phyloP scores from a whole-genome alignment of 2,888 invertebrate genomes.

The Apotomis betuletana region DNA sequence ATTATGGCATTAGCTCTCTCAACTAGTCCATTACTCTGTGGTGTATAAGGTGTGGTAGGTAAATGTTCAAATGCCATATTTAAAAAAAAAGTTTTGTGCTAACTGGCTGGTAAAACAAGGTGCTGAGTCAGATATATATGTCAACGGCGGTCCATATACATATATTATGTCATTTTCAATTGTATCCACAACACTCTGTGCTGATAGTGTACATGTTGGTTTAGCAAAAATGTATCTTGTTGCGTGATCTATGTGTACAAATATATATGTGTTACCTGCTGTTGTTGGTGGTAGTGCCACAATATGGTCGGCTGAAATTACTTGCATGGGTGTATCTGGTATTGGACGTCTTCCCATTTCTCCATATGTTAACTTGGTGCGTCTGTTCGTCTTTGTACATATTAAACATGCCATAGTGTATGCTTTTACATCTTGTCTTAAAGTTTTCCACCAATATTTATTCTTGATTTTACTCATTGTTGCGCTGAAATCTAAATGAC shows the following conservation, averaged over 20 bases:
- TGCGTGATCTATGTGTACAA: conserved; percentile 42
- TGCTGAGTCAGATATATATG: conserved; percentile 22
- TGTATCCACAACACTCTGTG: conserved; percentile 34
- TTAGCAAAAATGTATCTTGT: conserved; percentile 40
- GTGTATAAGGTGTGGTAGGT: conserved; percentile 35
- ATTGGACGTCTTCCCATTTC: conserved; percentile 29
- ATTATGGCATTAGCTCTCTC: conserved; percentile 10
- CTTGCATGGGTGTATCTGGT: conserved; percentile 25
- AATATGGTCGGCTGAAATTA: conserved; percentile 34
- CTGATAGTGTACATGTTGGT: conserved; percentile 18
- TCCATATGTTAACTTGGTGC: conserved; percentile 34
- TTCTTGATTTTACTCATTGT: neutral
- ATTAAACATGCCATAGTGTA: conserved; percentile 20
- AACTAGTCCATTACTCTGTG: conserved; percentile 28
- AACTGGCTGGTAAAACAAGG: conserved; percentile 28
- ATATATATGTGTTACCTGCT: conserved; percentile 40
- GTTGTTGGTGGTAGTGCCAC: conserved; percentile 13
- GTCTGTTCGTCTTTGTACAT: conserved; percentile 11
- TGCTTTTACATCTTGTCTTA: too few relatives aligned
- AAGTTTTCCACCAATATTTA: conserved; percentile 33
- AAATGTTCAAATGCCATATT: conserved; percentile 32
- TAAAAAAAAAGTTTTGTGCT: neutral
- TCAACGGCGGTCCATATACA: conserved; percentile 38
- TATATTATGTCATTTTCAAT: conserved; percentile 40
- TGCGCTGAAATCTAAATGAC: conserved; percentile 27